Conservation (phyloP, 1,140 invertebrate species). For the Acyrthosiphon pisum region DNA sequence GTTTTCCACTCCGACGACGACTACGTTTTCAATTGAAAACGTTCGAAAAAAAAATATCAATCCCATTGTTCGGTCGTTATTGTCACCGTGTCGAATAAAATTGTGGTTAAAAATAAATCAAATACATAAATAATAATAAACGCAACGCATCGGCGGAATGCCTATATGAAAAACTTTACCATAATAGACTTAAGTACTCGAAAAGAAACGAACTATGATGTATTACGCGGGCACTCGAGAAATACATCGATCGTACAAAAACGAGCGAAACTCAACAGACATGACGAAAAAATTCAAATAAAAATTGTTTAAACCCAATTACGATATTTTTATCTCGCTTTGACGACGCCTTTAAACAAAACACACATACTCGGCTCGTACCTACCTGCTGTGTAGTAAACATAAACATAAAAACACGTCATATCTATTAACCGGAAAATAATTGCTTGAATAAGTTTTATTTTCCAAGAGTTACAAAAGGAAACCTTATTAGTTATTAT, state of each 20-base stretch:
- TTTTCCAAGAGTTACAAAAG: neutral
- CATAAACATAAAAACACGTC: neutral
- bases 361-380: neutral
- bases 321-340: neutral
- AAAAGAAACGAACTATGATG: neutral
- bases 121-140: neutral
- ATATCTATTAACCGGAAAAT: neutral
- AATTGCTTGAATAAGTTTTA: neutral
- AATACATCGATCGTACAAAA: neutral
- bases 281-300: neutral
- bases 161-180: neutral
- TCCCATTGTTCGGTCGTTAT: constrained; percentile 18
- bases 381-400: neutral
- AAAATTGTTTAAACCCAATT: neutral
- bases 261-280: neutral
- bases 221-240: neutral
- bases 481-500: neutral
- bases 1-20: constrained; percentile 2
- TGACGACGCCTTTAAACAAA: neutral
- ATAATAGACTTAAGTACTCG: neutral
- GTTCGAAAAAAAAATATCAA: neutral
- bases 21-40: neutral
- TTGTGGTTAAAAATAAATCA: neutral
- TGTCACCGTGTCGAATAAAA: neutral
- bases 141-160: too few relatives aligned